A percentile compares a stretch with the other conserved stretches of the same genome.
phyloP scores from a whole-genome alignment of 2,113 vertebrate genomes.

The Mirounga angustirostris region DNA sequence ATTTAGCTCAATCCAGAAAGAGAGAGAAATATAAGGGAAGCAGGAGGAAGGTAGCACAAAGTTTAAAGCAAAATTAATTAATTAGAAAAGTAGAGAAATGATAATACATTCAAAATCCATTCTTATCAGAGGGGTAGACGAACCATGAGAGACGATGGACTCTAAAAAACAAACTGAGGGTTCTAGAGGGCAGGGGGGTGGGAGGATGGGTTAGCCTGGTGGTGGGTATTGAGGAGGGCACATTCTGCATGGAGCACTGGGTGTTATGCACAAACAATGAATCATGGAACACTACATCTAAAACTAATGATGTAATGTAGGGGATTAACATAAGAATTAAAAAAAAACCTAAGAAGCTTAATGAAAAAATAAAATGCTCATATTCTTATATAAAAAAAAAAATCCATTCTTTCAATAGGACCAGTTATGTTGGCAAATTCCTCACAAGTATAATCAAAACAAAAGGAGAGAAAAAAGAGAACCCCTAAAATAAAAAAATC shows the following conservation, averaged over 20 bases:
- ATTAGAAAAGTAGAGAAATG: conserved; percentile 52
- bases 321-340: too few species aligned
- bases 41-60: background rate
- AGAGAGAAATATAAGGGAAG: background rate
- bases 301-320: too few species aligned
- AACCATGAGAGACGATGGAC: too few species aligned
- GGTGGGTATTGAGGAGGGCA: too few species aligned
- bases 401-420: conserved; percentile 2
- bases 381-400: background rate
- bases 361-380: too few species aligned
- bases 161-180: too few species aligned
- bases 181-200: too few species aligned
- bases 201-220: too few species aligned
- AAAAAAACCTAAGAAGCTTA: too few species aligned
- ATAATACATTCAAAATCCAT: conserved; percentile 29
- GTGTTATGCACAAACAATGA: too few species aligned
- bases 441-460: background rate
- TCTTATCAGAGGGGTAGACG: background rate
- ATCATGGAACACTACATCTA: too few species aligned
- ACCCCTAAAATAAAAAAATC: background rate
- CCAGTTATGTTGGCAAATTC: background rate
- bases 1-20: background rate
- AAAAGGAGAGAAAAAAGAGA: conserved; percentile 4
- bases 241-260: too few species aligned
- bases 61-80: conserved; percentile 61